phyloP scores from a whole-genome alignment of 1,140 invertebrate species.

The Trichonephila inaurata region DNA sequence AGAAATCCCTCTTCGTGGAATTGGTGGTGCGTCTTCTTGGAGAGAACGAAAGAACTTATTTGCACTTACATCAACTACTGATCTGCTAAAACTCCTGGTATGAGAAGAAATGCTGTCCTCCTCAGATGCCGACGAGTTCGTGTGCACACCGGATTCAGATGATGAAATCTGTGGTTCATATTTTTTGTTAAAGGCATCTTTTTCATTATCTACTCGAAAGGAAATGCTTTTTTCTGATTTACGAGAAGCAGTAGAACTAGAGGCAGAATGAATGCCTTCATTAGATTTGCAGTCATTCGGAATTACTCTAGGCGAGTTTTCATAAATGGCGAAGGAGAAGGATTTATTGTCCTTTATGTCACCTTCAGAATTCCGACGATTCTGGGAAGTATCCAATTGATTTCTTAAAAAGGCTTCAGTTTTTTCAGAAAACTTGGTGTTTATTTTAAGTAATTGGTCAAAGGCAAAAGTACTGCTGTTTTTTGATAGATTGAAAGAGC shows the following conservation, averaged over 20 bases:
- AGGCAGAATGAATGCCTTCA: not conserved
- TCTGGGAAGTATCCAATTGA: not conserved
- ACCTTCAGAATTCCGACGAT: conserved; percentile 63
- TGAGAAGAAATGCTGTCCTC: not conserved
- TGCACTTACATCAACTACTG: not conserved
- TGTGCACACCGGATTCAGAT: conserved; percentile 52
- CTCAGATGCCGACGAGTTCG: conserved; percentile 22
- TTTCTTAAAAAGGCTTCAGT: conserved; percentile 1
- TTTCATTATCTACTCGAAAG: not conserved
- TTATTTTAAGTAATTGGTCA: conserved; percentile 31
- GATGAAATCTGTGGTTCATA: not conserved
- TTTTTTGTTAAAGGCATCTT: not conserved
- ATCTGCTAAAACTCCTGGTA: not conserved
- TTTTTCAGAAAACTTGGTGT: not conserved
- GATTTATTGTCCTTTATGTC: not conserved
- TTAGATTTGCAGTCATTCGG: not conserved
- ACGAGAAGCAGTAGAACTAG: not conserved
- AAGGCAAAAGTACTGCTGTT: not conserved
- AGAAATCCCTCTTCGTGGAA: conserved; percentile 52
- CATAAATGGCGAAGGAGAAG: not conserved
- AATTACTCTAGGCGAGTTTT: not conserved
- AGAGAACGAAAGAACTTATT: conserved; percentile 1
- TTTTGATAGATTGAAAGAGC: conserved; percentile 23
- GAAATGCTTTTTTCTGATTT: not conserved
- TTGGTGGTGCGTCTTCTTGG: not conserved